Conservation (phyloP, 2,797 vertebrate genomes). For the Alfaro cultratus region DNA sequence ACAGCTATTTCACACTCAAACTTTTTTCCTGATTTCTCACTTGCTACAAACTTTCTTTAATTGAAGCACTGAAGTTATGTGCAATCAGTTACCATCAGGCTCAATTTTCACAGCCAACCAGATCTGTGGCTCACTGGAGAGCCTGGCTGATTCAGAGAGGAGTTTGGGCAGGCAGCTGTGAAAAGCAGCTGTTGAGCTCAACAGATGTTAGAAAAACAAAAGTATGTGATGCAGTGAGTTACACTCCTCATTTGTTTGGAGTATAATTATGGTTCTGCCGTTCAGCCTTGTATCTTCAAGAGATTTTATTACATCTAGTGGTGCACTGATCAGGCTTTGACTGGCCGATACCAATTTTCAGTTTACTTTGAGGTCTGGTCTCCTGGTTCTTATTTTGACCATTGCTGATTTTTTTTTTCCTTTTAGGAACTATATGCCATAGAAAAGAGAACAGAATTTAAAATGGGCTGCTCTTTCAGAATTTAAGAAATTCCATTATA, state of each 20-base stretch:
- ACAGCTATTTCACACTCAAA: constrained; percentile 49
- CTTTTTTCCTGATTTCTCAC: constrained; percentile 52
- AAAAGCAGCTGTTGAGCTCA: constrained; percentile 53
- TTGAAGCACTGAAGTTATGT: constrained; percentile 57
- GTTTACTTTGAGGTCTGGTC: not conserved
- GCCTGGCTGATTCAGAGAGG: constrained; percentile 48
- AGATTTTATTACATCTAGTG: constrained; percentile 21
- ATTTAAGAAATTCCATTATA: not conserved
- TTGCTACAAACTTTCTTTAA: constrained; percentile 64
- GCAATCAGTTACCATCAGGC: constrained; percentile 70
- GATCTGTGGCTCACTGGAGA: constrained; percentile 58
- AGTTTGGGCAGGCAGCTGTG: constrained; percentile 41
- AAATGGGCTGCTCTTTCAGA: not conserved
- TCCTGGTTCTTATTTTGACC: not conserved
- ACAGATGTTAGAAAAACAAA: constrained; percentile 57
- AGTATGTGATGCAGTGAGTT: constrained; percentile 25
- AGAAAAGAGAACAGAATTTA: not conserved
- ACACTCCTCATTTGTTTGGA: constrained; percentile 54
- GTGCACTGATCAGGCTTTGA: not conserved
- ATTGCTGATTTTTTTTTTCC: not conserved
- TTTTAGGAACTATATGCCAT: not conserved
- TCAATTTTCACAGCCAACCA: constrained; percentile 65
- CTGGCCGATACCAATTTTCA: not conserved
- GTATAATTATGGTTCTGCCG: constrained; percentile 32
- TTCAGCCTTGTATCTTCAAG: constrained; percentile 38